Evolutionary conservation across 2,888 invertebrate species (phyloP), one percentile per base, ranked within the genome.

Genomic region (Physocephala rufipes): DNA sequence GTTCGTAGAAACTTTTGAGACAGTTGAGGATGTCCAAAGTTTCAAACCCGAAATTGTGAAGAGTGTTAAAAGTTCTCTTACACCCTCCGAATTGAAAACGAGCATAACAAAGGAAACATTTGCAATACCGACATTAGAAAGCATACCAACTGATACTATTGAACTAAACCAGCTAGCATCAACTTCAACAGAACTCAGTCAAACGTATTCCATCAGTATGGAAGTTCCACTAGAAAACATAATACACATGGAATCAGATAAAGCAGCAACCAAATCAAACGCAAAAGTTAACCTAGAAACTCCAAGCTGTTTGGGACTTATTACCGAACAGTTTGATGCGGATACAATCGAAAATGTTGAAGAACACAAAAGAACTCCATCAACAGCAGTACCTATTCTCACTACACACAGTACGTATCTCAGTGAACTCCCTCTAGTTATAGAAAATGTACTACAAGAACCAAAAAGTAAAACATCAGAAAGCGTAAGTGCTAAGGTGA

Each of bases 351-450:
- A 71, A 55, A 71, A 74, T 26, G 61, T 78, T 30, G 12, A 73
- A 49, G 51, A 66, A 1, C 59, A 45, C 15, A 45, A 28, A 19
- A 36, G 64, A 21, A 72, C 30, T 55, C 64, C 51, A 12, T 63
- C 73, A 61, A 74, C 58, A 59, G 76, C 78, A 67, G 73, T 71
- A 70, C 63, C 79, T 55, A 71, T 74, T 49, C 74, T 78, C 36
- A 76, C 68, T 67, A 76, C 80, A 70, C 78, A 80, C 67, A 81
- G 79, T 78, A 82, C 80, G 78, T 82, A 81, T 78, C 72, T 82
- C 28, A 77, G 74, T 73, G 76, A 81, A 74, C 76, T 79, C 78
- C 75, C 76, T 67, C 61, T 76, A n/a, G 47, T 77, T 75, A 77
- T 77, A 21, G 81, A 82, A 64, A 76, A 77, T 55, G 76, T 76